phyloP scores from a whole-genome alignment of 2,797 vertebrate genomes.

The Denticeps clupeoides region DNA sequence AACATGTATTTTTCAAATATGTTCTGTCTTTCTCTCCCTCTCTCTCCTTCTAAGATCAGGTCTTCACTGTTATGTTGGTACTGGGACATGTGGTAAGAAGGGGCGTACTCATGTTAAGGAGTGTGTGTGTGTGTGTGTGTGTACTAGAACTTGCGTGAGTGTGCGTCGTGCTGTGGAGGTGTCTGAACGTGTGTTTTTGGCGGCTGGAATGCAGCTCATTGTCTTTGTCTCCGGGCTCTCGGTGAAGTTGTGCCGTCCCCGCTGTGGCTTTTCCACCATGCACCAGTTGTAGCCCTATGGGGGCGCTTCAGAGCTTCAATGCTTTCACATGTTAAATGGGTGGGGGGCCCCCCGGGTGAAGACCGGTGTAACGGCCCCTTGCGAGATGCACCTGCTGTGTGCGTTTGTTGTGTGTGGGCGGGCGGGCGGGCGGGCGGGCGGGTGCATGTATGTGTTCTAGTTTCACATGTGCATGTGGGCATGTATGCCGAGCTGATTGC shows the following conservation, averaged over 20 bases:
- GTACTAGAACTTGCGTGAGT: background rate
- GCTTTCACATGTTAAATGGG: constrained; percentile 2
- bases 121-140: constrained; percentile 1
- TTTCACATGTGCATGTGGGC: background rate
- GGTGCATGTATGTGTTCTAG: constrained; percentile 1
- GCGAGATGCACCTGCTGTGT: constrained; percentile 14
- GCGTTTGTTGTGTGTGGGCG: background rate
- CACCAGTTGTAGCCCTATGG: constrained; percentile 5
- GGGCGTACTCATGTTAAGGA: background rate
- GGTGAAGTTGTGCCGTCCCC: constrained; percentile 14
- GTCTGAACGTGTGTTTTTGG: constrained; percentile 9
- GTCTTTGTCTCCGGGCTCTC: background rate
- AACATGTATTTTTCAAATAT: background rate
- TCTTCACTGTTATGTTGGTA: background rate
- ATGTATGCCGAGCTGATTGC: background rate
- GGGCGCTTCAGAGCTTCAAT: background rate
- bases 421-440: constrained; percentile 4
- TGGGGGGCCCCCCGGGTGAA: background rate
- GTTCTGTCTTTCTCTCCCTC: background rate
- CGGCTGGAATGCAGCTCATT: constrained; percentile 9
- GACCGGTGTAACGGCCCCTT: constrained; percentile 11
- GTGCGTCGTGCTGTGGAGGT: background rate
- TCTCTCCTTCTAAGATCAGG: background rate
- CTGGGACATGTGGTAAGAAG: background rate
- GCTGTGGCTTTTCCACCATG: constrained; percentile 22